Evolutionary conservation across 2,888 invertebrate species (phyloP).

Genomic region (Bellardia pandia): DNA sequence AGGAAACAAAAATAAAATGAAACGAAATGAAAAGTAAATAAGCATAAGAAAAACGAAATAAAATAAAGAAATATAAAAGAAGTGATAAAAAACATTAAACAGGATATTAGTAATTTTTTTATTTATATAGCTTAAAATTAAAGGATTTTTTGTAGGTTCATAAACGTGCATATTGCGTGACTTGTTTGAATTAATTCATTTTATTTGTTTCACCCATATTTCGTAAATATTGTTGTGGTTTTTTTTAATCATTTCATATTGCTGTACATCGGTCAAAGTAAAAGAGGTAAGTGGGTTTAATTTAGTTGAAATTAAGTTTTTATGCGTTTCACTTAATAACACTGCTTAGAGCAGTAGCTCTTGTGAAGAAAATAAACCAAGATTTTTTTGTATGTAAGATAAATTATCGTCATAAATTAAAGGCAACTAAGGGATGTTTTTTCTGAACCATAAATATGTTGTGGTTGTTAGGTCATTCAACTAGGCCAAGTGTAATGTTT

Average conservation of each 20-base stretch:
- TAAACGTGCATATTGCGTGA: constrained; percentile 59
- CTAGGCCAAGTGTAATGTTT: not conserved
- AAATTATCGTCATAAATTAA: constrained; percentile 9
- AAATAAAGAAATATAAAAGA: not conserved
- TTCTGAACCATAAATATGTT: not conserved
- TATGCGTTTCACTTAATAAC: constrained; percentile 25
- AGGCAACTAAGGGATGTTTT: not conserved
- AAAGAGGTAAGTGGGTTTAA: constrained; percentile 25
- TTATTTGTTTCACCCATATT: constrained; percentile 33
- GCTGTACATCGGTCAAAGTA: not conserved
- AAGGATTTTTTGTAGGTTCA: constrained; percentile 3
- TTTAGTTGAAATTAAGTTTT: constrained; percentile 16
- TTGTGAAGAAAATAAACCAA: not conserved
- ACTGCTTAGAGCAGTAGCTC: not conserved
- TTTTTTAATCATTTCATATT: constrained; percentile 12
- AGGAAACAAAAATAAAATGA: constrained; percentile 34
- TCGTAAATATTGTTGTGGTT: not conserved
- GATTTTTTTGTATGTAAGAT: not conserved
- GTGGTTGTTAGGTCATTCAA: not conserved
- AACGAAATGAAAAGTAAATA: constrained; percentile 22
- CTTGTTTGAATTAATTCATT: constrained; percentile 53
- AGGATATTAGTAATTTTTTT: constrained; percentile 31
- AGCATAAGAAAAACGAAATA: not conserved
- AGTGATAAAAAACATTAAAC: constrained; percentile 7
- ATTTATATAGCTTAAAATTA: not conserved